phyloP scores from a whole-genome alignment of 2,113 vertebrate genomes.

The Meles meles region DNA sequence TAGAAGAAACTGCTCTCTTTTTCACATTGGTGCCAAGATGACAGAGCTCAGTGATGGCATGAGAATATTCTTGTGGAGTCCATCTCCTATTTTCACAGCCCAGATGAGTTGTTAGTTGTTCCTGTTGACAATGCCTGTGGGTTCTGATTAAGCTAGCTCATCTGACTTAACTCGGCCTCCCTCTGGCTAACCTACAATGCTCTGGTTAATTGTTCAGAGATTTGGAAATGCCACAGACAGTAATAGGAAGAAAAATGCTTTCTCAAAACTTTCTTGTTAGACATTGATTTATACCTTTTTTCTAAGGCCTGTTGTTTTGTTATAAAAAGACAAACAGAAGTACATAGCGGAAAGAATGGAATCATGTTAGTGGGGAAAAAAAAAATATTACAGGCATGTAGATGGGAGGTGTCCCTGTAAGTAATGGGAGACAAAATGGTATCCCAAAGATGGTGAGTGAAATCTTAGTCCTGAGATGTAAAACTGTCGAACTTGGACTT shows the following conservation, averaged over 20 bases:
- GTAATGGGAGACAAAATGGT: background rate
- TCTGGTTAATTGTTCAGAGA: background rate
- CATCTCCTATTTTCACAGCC: background rate
- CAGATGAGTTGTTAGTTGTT: background rate
- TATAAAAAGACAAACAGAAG: background rate
- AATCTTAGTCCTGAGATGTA: background rate
- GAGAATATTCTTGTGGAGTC: background rate
- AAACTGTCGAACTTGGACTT: background rate
- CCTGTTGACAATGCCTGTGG: background rate
- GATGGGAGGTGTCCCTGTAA: background rate
- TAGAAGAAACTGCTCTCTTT: background rate
- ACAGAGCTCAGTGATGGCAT: background rate
- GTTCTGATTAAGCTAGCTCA: background rate
- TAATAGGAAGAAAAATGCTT: background rate
- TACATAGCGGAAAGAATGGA: background rate
- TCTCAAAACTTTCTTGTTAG: background rate
- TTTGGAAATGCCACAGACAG: background rate
- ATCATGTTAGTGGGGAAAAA: background rate
- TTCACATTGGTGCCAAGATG: background rate
- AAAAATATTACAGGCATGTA: background rate
- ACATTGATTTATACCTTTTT: background rate
- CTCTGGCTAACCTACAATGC: background rate
- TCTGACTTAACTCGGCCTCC: background rate
- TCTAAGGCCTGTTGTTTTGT: background rate
- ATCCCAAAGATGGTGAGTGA: background rate